Evolutionary conservation across 2,113 vertebrate genomes (phyloP), one percentile per base, ranked within the genome.

Genomic region (Mormyrus iriodes): DNA sequence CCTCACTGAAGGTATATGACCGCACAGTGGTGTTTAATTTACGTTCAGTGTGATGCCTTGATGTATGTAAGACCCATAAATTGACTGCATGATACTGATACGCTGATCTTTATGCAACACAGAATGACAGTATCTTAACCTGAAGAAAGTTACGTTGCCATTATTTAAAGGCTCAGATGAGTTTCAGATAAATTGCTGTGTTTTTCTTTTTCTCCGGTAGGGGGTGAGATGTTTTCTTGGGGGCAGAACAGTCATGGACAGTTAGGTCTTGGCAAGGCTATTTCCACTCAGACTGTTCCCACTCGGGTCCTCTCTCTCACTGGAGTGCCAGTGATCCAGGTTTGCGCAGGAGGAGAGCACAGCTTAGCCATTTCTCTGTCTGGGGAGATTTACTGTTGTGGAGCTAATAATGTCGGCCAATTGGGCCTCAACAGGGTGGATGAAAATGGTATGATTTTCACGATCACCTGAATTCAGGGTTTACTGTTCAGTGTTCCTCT

Each of bases 161-260:
- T 76, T 76, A 42, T 42, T 7, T 39, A 42, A 76, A 76, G 73
- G 17, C 73, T 76, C 35, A 42, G 73, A 2, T 39, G n/a, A 39
- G 31, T 69, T 10, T 69, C 27, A 24, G 24, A 0, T 65, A 0
- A 1, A 31, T 31, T 65, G 69, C 69, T 17, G 13, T 3, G 0
- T 35, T 76, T 76, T 4, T 46, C 3, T 46, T 73, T n/a, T 2
- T n/a, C 12, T 88, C 17, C 53, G 58, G 2, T 94, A 99, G 98
- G 96, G 91, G 98, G 97, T 91, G 96, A 98, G 90, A 96, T 99
- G 82, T 97, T 97, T 93, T 96, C 97, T 4, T 99, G 98, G 98
- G 98, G 98, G 89, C 95, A 95, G 90, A 99, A 99, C 95, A 97
- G 96, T 91, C 96, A 97, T 21, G 98, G 98, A 88, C 98, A 99